Base-by-base conservation (phyloP, 2,113 vertebrate genomes). In the Xiphophorus couchianus region DNA sequence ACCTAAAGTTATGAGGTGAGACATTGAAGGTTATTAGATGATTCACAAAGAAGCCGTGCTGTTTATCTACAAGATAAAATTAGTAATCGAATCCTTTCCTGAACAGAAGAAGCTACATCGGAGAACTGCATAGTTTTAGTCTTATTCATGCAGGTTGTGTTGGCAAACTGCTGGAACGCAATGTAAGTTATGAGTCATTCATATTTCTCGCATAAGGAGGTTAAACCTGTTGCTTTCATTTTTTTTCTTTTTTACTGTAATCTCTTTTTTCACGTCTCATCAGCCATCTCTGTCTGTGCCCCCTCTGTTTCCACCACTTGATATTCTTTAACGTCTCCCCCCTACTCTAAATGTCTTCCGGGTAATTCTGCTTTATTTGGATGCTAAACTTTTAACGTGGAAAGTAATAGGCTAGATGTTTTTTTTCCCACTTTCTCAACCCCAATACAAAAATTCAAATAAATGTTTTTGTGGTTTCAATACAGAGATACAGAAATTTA, bases 121-220 rank as follows among this genome's bases (percentile, higher is more conserved):
- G 28, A 66, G 25, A 61, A 70, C 63, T 2, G 67, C 70, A 69
- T 71, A 76, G 30, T 82, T 82, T 70, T 54, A 30, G 33, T 64
- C 27, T 74, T 76, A 77, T 61, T 89, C 78, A 83, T 71, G n/a
- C 48, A 4, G 29, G 54, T 86, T 22, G 70, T 66, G 14, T 35
- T 80, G 30, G 6, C 30, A 44, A 31, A 75, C 33, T 31, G 70
- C 74, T 65, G 19, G 54, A 80, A 71, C 71, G 5, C 17, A 33
- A n/a, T 48, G 65, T 74, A 58, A 71, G 58, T 44, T 69, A 67
- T 87, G 70, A 74, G 65, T 86, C 77, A 86, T 70, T 62, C 22
- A 5, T 58, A 39, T 74, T 27, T 39, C 68, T 48, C 11, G 66
- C 61, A 77, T 69, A 74, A 61, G 76, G 44, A 74, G 51, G 44